A percentile compares a stretch with the other conserved stretches of the same genome.
phyloP scores from a whole-genome alignment of 2,113 vertebrate species.

The Dinomys branickii region DNA sequence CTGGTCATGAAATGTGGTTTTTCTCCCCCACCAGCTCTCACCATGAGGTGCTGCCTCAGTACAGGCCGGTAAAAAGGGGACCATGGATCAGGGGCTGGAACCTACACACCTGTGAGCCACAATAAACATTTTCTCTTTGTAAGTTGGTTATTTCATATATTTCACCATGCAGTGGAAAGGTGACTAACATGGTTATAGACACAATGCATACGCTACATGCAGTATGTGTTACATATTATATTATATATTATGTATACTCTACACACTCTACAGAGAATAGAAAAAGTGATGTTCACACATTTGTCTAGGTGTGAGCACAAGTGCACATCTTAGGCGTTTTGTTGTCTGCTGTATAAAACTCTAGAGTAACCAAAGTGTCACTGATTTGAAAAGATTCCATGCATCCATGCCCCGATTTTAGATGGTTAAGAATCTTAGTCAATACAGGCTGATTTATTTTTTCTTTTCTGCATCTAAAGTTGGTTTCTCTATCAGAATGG shows the following conservation, averaged over 20 bases:
- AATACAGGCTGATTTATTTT: not conserved
- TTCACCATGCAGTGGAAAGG: not conserved
- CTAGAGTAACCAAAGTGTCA: not conserved
- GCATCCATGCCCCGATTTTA: not conserved
- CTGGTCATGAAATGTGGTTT: not conserved
- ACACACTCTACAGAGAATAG: not conserved
- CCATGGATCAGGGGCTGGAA: not conserved
- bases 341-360: not conserved
- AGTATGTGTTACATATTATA: not conserved
- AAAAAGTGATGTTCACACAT: not conserved
- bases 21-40: not conserved
- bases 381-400: not conserved
- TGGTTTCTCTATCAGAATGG: not conserved
- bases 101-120: not conserved
- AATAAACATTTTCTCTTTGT: not conserved
- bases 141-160: not conserved
- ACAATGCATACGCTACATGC: not conserved
- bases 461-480: not conserved
- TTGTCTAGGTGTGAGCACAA: not conserved
- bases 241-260: not conserved
- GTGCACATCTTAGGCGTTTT: not conserved
- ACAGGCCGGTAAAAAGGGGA: not conserved
- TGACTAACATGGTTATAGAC: no score
- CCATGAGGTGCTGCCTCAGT: not conserved
- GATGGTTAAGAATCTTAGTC: not conserved